phyloP scores from a whole-genome alignment of 2,888 invertebrate species.

The Synanthedon formicaeformis region DNA sequence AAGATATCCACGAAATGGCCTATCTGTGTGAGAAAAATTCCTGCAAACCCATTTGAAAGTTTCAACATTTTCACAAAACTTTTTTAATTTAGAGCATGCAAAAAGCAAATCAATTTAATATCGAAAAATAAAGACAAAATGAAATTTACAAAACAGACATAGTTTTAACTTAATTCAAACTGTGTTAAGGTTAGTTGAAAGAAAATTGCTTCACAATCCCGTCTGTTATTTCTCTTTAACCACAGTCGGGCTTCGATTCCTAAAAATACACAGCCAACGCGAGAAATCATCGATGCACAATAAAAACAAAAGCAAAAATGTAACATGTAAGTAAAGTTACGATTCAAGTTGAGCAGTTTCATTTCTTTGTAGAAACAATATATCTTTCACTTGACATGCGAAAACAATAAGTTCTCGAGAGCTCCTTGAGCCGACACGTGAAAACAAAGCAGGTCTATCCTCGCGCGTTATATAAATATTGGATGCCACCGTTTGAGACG shows the following conservation, averaged over 20 bases:
- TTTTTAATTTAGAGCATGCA: no score
- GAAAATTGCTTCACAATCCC: neutral
- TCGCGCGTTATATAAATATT: conserved; percentile 30
- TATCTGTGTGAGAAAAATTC: no score
- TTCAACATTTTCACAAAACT: no score
- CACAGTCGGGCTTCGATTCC: neutral
- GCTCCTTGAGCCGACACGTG: conserved; percentile 22
- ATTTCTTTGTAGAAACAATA: conserved; percentile 36
- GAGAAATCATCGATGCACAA: neutral
- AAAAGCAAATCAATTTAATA: no score
- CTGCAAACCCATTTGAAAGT: no score
- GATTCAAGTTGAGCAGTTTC: conserved; percentile 20
- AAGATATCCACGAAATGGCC: no score
- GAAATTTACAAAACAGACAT: neutral
- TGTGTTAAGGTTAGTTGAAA: neutral
- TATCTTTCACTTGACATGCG: conserved; percentile 39
- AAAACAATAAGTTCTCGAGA: conserved; percentile 48
- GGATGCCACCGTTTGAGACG: conserved; percentile 26
- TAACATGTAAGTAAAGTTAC: conserved; percentile 9
- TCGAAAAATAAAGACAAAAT: neutral
- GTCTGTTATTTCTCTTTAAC: neutral
- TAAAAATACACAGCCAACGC: neutral
- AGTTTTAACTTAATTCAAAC: neutral
- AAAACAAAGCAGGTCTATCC: conserved; percentile 28
- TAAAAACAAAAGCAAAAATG: neutral